Percentiles rank a stretch among this genome's conserved stretches.
These are phyloP conservation scores for Eupsittula cactorum DNA, from an alignment of 2,113 vertebrate species.

Conservation along the genomic window DNA sequence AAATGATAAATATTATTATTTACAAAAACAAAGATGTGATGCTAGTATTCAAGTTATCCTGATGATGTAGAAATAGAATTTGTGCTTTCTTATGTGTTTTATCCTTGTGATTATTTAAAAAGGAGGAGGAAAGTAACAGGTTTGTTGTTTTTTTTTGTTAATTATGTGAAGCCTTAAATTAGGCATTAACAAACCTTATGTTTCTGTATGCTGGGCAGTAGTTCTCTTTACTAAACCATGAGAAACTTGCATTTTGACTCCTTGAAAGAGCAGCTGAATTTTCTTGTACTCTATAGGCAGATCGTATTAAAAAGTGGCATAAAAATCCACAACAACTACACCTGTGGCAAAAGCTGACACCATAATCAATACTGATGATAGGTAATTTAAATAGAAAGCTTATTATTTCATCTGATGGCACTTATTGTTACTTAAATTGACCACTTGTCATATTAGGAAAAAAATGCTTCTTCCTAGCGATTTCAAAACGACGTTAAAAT, in stretches of 20 bases:
- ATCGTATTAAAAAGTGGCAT: background rate
- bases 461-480: background rate
- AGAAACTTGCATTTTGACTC: background rate
- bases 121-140: background rate
- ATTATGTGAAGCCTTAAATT: background rate
- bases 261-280: background rate
- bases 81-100: background rate
- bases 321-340: background rate
- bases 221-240: background rate
- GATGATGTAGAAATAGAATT: background rate
- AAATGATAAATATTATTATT: background rate
- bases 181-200: background rate
- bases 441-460: background rate
- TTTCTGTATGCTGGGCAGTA: background rate
- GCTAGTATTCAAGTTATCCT: background rate
- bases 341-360: background rate
- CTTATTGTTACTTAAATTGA: constrained; percentile 1
- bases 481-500: constrained; percentile 1
- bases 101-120: background rate
- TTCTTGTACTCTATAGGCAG: background rate
- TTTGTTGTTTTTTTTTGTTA: background rate
- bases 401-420: background rate
- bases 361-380: background rate
- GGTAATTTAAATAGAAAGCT: background rate
- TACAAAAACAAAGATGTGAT: background rate